A percentile compares a stretch with the other conserved stretches of the same genome.
Conservation (phyloP, 2,797 vertebrate species). For the Calcarius lapponicus region DNA sequence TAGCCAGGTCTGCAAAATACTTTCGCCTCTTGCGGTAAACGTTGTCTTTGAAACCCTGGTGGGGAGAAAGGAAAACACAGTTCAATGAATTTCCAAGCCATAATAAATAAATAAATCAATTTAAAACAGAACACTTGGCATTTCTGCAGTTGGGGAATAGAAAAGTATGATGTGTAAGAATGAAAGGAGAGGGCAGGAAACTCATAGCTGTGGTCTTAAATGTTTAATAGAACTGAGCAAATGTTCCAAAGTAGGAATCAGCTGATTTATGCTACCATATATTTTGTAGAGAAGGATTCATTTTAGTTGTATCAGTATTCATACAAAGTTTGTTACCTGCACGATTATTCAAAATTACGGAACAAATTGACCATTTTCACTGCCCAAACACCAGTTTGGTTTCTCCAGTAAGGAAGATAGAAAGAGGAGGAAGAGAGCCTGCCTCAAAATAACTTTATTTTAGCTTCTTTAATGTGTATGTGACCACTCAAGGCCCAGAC, state of each 20-base stretch:
- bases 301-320: background rate
- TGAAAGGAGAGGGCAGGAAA: background rate
- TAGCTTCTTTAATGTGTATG: background rate
- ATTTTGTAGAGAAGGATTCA: background rate
- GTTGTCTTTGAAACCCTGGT: slow-evolving; percentile 96
- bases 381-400: background rate
- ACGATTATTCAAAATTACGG: background rate
- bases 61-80: background rate
- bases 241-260: background rate
- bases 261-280: background rate
- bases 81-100: background rate
- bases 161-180: background rate
- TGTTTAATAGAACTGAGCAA: background rate
- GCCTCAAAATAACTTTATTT: background rate
- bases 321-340: background rate
- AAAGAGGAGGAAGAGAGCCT: background rate
- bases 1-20: slow-evolving; percentile 93
- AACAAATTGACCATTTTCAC: background rate
- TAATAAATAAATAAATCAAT: background rate
- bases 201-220: background rate
- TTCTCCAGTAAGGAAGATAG: background rate
- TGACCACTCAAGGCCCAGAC: background rate
- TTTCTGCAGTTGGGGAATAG: background rate
- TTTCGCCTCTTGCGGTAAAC: slow-evolving; percentile 92
- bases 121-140: background rate